These are phyloP conservation scores for Antennarius maculatus DNA, from an alignment of 2,797 vertebrate species.

Conservation along the genomic window DNA sequence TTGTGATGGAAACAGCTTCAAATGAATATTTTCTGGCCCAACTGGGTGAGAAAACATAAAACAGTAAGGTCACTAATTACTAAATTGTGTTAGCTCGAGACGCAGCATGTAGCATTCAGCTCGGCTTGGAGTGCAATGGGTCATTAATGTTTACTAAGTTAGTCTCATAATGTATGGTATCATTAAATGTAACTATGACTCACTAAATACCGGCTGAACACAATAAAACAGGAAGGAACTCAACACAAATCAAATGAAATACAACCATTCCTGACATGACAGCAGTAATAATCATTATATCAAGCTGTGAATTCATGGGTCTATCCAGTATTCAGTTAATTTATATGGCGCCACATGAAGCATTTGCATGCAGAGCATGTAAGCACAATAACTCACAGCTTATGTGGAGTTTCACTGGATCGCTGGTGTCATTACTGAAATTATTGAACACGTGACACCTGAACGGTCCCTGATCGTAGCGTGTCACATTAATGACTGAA, in stretches of 20 bases:
- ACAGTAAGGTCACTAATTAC: constrained; percentile 15
- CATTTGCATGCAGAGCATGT: constrained; percentile 7
- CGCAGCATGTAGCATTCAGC: constrained; percentile 1
- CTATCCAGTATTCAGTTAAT: too few relatives aligned
- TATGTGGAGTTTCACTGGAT: constrained; percentile 41
- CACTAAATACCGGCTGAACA: constrained; percentile 12
- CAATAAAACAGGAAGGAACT: constrained; percentile 28
- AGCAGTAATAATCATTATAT: constrained; percentile 19
- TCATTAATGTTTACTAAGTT: constrained; percentile 15
- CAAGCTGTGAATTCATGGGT: background rate
- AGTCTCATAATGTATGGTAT: constrained; percentile 6
- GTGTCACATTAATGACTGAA: constrained; percentile 43
- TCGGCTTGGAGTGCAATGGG: constrained; percentile 6
- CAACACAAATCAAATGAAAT: constrained; percentile 14
- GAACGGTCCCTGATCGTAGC: constrained; percentile 64
- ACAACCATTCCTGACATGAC: constrained; percentile 1
- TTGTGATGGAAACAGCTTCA: constrained; percentile 24
- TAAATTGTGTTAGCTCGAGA: background rate
- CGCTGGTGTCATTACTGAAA: constrained; percentile 50
- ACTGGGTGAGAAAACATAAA: constrained; percentile 13
- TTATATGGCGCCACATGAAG: too few relatives aligned
- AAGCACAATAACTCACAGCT: constrained; percentile 56
- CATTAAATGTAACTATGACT: constrained; percentile 18
- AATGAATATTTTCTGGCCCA: constrained; percentile 51
- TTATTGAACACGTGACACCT: constrained; percentile 57